These are phyloP conservation scores for Temnothorax rugatulus DNA, from an alignment of 2,888 invertebrate genomes.

Conservation along the genomic window DNA sequence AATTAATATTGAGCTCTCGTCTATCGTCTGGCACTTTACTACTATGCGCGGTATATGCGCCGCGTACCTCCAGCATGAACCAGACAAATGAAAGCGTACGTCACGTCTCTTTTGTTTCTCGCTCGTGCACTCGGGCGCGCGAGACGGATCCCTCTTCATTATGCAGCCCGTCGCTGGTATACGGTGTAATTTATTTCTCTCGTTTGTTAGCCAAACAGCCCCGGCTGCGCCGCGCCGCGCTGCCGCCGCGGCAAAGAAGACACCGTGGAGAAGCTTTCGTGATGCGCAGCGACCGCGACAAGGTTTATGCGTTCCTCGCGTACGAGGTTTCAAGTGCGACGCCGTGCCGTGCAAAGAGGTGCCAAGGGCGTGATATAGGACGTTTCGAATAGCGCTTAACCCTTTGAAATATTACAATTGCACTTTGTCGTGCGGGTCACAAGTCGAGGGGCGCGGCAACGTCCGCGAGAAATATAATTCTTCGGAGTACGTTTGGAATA, in stretches of 20 bases:
- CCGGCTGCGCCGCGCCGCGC: not conserved
- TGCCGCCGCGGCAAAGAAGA: conserved; percentile 2
- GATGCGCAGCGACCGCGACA: conserved; percentile 17
- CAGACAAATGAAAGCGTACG: conserved; percentile 24
- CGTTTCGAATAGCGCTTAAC: conserved; percentile 15
- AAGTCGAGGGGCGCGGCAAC: not conserved
- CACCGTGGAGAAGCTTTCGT: not conserved
- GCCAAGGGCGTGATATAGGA: conserved; percentile 6
- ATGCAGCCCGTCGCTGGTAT: conserved; percentile 34
- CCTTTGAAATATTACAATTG: conserved; percentile 24
- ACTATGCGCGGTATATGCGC: not conserved
- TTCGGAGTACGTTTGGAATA: not conserved
- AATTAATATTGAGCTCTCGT: conserved; percentile 27
- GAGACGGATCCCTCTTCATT: conserved; percentile 49
- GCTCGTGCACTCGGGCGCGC: not conserved
- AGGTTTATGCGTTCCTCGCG: conserved; percentile 21
- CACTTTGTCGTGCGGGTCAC: not conserved
- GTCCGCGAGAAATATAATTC: not conserved
- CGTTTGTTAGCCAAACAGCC: conserved; percentile 39
- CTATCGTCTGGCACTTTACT: not conserved
- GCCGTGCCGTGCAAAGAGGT: no score
- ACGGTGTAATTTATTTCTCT: conserved; percentile 56
- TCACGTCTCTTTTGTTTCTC: conserved; percentile 8
- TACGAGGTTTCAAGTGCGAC: not conserved
- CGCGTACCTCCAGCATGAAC: not conserved